phyloP scores from a whole-genome alignment of 2,888 invertebrate genomes.

The Cryptus armator region DNA sequence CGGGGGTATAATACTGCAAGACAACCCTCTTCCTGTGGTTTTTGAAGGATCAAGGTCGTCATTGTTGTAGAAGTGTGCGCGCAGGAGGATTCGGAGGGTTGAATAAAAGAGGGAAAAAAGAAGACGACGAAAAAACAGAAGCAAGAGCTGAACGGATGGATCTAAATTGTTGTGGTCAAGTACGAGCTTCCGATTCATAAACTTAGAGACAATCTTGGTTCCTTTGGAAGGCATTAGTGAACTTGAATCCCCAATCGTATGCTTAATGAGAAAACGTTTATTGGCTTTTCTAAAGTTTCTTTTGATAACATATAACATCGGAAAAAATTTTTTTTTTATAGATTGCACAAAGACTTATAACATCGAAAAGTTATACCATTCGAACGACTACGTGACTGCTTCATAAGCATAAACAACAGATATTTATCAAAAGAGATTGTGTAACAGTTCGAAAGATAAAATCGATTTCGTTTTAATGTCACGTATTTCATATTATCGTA shows the following conservation, averaged over 20 bases:
- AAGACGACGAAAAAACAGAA: not conserved
- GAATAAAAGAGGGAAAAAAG: not conserved
- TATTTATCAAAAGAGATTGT: no score
- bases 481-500: no score
- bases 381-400: no score
- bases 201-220: not conserved
- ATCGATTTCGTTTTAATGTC: no score
- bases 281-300: not conserved
- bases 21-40: constrained; percentile 15
- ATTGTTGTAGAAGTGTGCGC: constrained; percentile 44
- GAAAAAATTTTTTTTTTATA: not conserved
- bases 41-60: constrained; percentile 48
- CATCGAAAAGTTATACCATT: not conserved
- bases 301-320: not conserved
- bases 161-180: not conserved
- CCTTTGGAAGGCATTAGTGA: constrained; percentile 5
- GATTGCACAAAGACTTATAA: not conserved
- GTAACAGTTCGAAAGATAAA: no score
- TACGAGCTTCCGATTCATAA: not conserved
- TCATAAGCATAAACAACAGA: no score
- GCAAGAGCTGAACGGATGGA: not conserved
- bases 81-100: constrained; percentile 9
- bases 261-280: not conserved
- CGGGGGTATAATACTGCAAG: constrained; percentile 35
- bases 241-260: not conserved